Evolutionary conservation across 2,797 vertebrate species (phyloP), one percentile per base, ranked within the genome.

Genomic region (Sebastes aleutianus): DNA sequence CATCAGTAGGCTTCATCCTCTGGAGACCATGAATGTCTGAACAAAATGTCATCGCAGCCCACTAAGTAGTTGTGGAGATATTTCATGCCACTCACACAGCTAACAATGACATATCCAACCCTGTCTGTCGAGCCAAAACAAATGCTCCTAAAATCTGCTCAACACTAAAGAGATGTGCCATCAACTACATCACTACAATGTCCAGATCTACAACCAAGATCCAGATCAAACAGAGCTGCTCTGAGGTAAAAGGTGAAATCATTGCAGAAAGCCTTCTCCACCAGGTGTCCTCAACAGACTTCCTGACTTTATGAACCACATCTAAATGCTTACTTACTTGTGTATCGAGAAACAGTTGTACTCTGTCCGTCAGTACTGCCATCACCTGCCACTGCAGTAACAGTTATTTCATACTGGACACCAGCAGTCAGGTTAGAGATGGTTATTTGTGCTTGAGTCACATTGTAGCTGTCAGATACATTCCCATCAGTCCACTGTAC

Each of bases 321-420:
- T 13, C 26, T 29, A 29, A 29, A 29, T 29, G 29, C 29, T 29
- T 29, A 29, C 87, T 89, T 84, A 87, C 85, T 78, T 63, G 87
- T 88, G 29, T 86, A 85, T 88, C 3, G 71, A n/a, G 4, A 80
- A 14, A 31, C 3, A 16, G 0, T 12, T 1, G 0, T 1, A n/a
- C 3, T 50, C 1, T 1, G 0, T 75, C 84, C 79, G 1, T 22
- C 26, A 39, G 73, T 88, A 18, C 3, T 10, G 2, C 12, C 12
- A 18, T 88, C 68, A 27, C 6, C 85, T 73, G 87, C 84, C 32
- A 87, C 71, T 27, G 86, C 78, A 27, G 2, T 56, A 32, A 88
- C 32, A 7, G 1, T 36, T 9, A 87, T 24, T 3, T 8, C 54
- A 32, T 85, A 80, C 31, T 32, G 22, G 3, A 24, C 61, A 31